Conservation (phyloP, 2,113 vertebrate genomes). For the Esox niger region DNA sequence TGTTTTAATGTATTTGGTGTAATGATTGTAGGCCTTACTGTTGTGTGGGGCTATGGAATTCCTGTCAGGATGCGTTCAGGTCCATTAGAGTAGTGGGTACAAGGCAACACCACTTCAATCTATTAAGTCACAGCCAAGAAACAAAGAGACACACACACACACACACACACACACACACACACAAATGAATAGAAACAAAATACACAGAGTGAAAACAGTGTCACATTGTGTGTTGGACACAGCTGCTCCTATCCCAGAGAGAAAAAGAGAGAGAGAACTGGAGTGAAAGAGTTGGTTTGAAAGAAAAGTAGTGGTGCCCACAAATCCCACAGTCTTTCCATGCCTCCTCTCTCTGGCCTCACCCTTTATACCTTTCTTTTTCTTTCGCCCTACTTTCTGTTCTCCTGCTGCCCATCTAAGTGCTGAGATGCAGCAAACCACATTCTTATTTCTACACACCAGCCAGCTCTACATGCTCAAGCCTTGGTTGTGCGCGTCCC, state of each 20-base stretch:
- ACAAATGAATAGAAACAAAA: neutral
- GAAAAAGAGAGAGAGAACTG: neutral
- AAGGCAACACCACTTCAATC: constrained; percentile 26
- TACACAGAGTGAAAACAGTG: constrained; percentile 55
- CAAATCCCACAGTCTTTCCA: constrained; percentile 8
- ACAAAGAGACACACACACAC: neutral
- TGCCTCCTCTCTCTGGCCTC: constrained; percentile 17
- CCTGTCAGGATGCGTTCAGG: too few species aligned
- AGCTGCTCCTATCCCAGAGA: constrained; percentile 48
- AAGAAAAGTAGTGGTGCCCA: neutral
- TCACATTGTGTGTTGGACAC: constrained; percentile 51
- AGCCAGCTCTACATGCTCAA: neutral
- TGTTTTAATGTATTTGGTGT: too few species aligned
- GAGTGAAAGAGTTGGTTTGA: neutral
- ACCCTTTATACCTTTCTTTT: constrained; percentile 3
- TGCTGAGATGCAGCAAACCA: constrained; percentile 9
- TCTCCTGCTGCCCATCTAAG: constrained; percentile 27
- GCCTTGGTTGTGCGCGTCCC: neutral
- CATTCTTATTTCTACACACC: neutral
- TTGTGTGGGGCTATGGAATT: too few species aligned
- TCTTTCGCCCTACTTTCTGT: neutral
- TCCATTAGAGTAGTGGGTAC: neutral
- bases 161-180: neutral
- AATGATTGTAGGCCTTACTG: too few species aligned
- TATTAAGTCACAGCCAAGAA: neutral